Conservation (phyloP, 2,888 invertebrate species). For the Stramonita haemastoma region DNA sequence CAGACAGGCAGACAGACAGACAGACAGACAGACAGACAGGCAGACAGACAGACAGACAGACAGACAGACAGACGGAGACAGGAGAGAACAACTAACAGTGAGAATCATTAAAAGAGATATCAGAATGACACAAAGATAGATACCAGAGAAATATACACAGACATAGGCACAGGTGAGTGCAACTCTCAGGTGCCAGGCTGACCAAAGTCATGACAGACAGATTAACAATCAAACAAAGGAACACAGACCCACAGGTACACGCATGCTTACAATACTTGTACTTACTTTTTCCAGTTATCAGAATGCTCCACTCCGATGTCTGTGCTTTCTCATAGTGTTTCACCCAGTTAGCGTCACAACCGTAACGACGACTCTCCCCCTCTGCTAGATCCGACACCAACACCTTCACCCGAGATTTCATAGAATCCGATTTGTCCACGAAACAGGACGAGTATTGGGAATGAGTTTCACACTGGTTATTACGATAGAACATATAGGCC, state of each 20-base stretch:
- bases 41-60: too few species aligned
- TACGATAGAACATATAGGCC: neutral
- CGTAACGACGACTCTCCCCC: constrained; percentile 23
- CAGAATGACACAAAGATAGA: too few species aligned
- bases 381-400: constrained; percentile 27
- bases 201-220: neutral
- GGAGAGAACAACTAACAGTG: too few species aligned
- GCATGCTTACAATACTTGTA: neutral
- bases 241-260: neutral
- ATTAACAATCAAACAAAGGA: neutral
- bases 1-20: too few species aligned
- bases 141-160: too few species aligned
- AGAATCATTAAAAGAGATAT: too few species aligned
- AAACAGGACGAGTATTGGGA: constrained; percentile 28
- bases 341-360: constrained; percentile 12
- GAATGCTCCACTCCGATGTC: neutral
- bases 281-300: constrained; percentile 22
- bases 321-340: neutral
- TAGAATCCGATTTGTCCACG: constrained; percentile 9
- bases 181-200: too few species aligned
- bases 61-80: too few species aligned
- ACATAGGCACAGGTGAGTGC: too few species aligned
- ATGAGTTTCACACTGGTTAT: neutral
- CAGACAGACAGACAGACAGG: too few species aligned
- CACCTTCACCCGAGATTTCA: neutral